Percentiles rank a stretch among this genome's conserved stretches.
These are phyloP conservation scores for Strigops habroptila DNA, from an alignment of 2,113 vertebrate genomes.

Conservation along the genomic window DNA sequence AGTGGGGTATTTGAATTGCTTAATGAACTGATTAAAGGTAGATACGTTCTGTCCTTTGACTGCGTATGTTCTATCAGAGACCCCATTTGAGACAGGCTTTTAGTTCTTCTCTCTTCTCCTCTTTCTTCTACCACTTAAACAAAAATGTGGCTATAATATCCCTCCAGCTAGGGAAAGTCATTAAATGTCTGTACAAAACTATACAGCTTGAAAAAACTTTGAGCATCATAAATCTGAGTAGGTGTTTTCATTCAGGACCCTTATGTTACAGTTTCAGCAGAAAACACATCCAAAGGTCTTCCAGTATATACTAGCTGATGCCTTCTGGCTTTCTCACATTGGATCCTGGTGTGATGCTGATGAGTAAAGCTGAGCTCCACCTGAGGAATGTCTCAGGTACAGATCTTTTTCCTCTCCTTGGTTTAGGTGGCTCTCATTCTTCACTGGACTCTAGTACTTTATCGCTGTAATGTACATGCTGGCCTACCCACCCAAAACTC, in stretches of 20 bases:
- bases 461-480: neutral
- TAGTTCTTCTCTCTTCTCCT: neutral
- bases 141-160: neutral
- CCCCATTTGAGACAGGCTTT: neutral
- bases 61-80: neutral
- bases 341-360: neutral
- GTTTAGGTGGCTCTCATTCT: neutral
- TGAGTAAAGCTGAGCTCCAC: neutral
- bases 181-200: neutral
- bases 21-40: slow-evolving; percentile 54
- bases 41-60: neutral
- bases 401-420: neutral
- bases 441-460: neutral
- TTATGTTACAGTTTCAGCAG: neutral
- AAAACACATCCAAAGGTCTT: neutral
- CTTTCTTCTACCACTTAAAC: neutral
- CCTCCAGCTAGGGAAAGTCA: neutral
- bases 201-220: neutral
- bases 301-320: neutral
- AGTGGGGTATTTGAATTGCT: slow-evolving; percentile 27
- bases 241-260: neutral
- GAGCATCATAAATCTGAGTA: neutral
- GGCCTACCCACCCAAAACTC: neutral
- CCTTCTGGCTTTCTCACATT: neutral
- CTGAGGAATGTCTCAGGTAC: neutral